phyloP scores from a whole-genome alignment of 2,888 invertebrate species.

The Drosophila incognita region DNA sequence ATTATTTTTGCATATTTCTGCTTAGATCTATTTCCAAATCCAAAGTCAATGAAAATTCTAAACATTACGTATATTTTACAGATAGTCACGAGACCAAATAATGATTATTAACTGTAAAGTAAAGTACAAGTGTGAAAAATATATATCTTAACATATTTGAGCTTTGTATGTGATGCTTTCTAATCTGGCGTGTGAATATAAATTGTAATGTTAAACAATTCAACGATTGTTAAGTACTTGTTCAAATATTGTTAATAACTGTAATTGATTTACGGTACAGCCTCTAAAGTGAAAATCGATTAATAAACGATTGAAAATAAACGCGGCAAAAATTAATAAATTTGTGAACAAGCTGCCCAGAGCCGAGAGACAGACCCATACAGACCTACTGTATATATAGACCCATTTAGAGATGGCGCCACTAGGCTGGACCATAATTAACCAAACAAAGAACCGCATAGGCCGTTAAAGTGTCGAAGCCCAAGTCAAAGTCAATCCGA shows the following conservation, averaged over 20 bases:
- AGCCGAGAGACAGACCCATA: conserved; percentile 10
- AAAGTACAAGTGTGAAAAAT: neutral
- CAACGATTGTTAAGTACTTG: conserved; percentile 27
- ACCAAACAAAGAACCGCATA: conserved; percentile 72
- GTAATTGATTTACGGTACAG: conserved; percentile 65
- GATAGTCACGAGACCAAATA: neutral
- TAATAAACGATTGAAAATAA: conserved; percentile 64
- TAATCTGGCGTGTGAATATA: conserved; percentile 33
- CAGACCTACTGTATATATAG: neutral
- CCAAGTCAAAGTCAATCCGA: conserved; percentile 38
- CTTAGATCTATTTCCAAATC: neutral
- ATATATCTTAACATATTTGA: neutral
- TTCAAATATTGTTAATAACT: conserved; percentile 51
- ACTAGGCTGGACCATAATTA: conserved; percentile 71
- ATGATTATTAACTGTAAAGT: neutral
- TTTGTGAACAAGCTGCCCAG: conserved; percentile 41
- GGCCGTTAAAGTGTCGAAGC: conserved; percentile 75
- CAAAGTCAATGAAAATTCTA: neutral
- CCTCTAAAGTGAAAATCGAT: conserved; percentile 67
- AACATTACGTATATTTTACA: neutral
- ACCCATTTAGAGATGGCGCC: conserved; percentile 47
- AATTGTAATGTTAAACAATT: conserved; percentile 28
- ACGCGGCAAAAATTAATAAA: conserved; percentile 64
- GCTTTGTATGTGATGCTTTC: conserved; percentile 21
- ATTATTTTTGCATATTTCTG: neutral